phyloP scores from a whole-genome alignment of 2,888 invertebrate genomes.

The Caenorhabditis panamensis region DNA sequence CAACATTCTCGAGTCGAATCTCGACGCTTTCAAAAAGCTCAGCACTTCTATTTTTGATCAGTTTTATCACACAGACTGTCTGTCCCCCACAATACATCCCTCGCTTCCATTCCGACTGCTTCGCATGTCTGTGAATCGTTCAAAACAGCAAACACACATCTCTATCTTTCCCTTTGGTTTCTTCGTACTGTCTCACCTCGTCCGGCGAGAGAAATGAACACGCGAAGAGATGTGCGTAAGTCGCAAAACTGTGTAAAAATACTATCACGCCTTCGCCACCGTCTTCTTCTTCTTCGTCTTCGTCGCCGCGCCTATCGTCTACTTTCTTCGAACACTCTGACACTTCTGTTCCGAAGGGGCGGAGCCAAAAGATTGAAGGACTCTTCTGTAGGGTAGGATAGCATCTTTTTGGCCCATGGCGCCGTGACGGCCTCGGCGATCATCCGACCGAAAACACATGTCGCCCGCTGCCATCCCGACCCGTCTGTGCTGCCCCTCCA shows the following conservation, averaged over 20 bases:
- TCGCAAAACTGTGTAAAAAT: constrained; percentile 25
- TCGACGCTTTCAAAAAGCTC: too few relatives aligned
- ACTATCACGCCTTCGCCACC: constrained; percentile 14
- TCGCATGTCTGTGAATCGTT: constrained; percentile 6
- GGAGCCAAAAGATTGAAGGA: neutral
- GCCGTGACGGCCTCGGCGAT: constrained; percentile 16
- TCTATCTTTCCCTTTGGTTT: neutral
- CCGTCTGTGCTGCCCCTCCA: constrained; percentile 39
- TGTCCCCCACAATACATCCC: neutral
- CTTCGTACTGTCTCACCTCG: constrained; percentile 1
- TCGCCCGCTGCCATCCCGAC: constrained; percentile 30
- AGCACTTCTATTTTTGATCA: too few relatives aligned
- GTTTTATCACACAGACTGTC: too few relatives aligned
- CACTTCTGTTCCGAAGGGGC: neutral
- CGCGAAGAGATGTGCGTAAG: neutral
- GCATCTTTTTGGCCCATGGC: constrained; percentile 3
- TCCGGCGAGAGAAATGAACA: constrained; percentile 19
- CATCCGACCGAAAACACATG: constrained; percentile 51
- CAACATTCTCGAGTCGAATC: too few relatives aligned
- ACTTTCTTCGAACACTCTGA: constrained; percentile 5
- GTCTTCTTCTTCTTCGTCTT: neutral
- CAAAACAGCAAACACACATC: constrained; percentile 41
- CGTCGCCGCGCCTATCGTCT: neutral
- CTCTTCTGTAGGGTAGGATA: neutral
- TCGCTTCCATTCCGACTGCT: neutral